Conservation (phyloP, 2,797 vertebrate genomes). For the Fundulus diaphanus region DNA sequence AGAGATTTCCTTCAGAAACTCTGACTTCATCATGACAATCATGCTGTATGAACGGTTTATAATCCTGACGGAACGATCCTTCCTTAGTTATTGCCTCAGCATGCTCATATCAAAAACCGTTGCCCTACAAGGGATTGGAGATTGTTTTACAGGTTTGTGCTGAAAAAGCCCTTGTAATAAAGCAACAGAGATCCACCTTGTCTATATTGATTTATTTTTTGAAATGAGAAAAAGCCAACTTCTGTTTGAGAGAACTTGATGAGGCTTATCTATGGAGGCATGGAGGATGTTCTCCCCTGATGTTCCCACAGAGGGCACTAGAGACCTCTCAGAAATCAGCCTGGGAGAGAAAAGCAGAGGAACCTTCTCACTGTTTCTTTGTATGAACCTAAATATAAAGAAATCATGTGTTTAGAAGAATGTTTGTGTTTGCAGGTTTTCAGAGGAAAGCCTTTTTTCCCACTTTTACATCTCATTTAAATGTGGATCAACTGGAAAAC, state of each 20-base stretch:
- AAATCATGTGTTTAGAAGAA: neutral
- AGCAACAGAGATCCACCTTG: neutral
- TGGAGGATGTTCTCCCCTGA: neutral
- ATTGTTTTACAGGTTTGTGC: neutral
- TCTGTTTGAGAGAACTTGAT: neutral
- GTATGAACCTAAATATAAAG: neutral
- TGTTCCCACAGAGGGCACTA: constrained; percentile 72
- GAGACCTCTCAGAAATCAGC: neutral
- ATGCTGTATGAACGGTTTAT: neutral
- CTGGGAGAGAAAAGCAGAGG: neutral
- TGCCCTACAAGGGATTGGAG: neutral
- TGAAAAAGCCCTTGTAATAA: constrained; percentile 5
- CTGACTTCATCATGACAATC: too few species aligned
- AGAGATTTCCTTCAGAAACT: neutral
- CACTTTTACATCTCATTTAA: neutral
- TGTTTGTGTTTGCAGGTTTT: neutral
- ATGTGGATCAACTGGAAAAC: neutral
- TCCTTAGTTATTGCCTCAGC: neutral
- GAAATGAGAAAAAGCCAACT: neutral
- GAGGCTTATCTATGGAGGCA: neutral
- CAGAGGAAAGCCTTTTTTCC: neutral
- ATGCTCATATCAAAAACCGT: neutral
- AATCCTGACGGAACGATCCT: neutral
- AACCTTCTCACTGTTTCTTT: neutral
- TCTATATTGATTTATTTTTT: neutral